These are phyloP conservation scores for Elephantulus edwardii DNA, from an alignment of 2,113 vertebrate species.

Conservation along the genomic window DNA sequence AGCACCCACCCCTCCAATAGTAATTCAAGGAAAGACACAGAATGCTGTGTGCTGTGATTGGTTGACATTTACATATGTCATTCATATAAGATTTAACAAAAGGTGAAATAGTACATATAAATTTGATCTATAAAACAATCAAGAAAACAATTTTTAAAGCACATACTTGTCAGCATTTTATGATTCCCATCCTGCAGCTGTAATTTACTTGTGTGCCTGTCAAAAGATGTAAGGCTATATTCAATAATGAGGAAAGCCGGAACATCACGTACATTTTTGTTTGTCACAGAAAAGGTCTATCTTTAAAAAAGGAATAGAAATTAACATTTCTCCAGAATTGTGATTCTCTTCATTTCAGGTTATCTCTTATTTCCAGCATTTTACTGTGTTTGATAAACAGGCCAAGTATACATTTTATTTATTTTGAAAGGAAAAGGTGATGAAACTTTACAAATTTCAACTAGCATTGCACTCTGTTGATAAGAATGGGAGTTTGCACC, in stretches of 20 bases:
- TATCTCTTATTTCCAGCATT: constrained; percentile 84
- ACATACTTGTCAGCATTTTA: constrained; percentile 70
- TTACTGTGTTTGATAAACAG: constrained; percentile 81
- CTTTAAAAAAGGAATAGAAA: constrained; percentile 75
- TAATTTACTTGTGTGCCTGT: constrained; percentile 82
- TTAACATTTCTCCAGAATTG: constrained; percentile 79
- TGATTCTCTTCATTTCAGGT: constrained; percentile 72
- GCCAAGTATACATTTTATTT: constrained; percentile 75
- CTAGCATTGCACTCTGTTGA: constrained; percentile 78
- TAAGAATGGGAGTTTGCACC: constrained; percentile 80
- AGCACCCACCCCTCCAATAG: background rate
- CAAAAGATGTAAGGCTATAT: constrained; percentile 76
- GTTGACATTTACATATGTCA: constrained; percentile 49
- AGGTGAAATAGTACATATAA: constrained; percentile 70
- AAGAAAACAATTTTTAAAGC: constrained; percentile 73
- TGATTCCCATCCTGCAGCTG: constrained; percentile 72
- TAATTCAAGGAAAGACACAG: background rate
- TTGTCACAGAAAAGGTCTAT: constrained; percentile 75
- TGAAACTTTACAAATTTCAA: constrained; percentile 80
- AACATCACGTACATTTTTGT: constrained; percentile 64
- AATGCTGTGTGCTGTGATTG: constrained; percentile 25
- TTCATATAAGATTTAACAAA: constrained; percentile 71
- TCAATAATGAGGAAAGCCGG: constrained; percentile 73
- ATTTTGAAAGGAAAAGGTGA: constrained; percentile 63
- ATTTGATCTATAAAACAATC: constrained; percentile 74